A percentile compares a stretch with the other conserved stretches of the same genome.
Evolutionary conservation across 2,113 vertebrate genomes (phyloP).

Genomic region (Salvelinus alpinus): DNA sequence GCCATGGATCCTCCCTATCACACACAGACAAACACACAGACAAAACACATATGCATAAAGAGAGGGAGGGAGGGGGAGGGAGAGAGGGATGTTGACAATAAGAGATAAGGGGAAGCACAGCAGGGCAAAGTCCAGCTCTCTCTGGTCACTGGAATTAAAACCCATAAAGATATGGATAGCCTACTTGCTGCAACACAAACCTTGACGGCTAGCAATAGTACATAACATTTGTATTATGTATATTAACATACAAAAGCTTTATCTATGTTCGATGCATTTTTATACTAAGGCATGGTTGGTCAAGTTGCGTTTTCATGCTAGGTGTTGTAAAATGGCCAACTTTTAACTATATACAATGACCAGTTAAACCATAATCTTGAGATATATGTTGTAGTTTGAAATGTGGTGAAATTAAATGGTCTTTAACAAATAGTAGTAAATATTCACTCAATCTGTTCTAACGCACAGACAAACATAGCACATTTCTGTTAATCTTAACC

Average conservation of each 20-base stretch:
- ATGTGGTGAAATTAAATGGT: neutral
- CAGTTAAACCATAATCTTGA: neutral
- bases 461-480: conserved; percentile 5
- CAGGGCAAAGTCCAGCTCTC: conserved; percentile 72
- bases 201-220: neutral
- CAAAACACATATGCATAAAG: neutral
- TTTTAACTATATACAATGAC: neutral
- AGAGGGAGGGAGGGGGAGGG: conserved; percentile 30
- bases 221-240: neutral
- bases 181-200: conserved; percentile 13
- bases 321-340: no score
- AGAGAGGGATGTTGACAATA: conserved; percentile 68
- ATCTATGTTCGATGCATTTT: neutral
- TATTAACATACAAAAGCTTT: neutral
- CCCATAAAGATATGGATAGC: neutral
- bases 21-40: neutral
- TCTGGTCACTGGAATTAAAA: conserved; percentile 37
- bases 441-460: neutral
- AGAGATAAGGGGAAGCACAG: conserved; percentile 72
- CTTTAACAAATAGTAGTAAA: neutral
- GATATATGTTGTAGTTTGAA: neutral
- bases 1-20: conserved; percentile 91
- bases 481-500: conserved; percentile 78
- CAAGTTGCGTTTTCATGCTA: neutral
- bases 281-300: neutral